Evolutionary conservation across 1,140 invertebrate genomes (phyloP), one percentile per base, ranked within the genome.

Genomic region (Saxidomus purpurata): DNA sequence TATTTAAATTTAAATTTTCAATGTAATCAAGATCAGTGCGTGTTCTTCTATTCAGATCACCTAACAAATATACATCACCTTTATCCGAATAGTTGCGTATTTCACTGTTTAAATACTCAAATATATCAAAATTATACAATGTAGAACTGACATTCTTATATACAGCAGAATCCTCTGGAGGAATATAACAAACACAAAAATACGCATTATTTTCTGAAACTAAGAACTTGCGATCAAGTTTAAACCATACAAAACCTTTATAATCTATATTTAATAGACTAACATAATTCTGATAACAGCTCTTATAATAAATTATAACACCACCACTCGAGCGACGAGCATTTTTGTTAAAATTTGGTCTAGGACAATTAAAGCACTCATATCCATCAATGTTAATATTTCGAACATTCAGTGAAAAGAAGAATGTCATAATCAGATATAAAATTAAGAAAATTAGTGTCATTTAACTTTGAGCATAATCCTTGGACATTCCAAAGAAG

Each of bases 401-500:
- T 71, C 83, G 67, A 85, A 34, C 67, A 55, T 76, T 85, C 83
- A 74, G 36, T 85, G 34, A 85, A 85, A 11, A 85, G 22, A 43
- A 85, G 22, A 34, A 85, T 13, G 43, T 85, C 83, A 76, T 17
- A 85, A n/a, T 52, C 43, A 85, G 36, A 71, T 17, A 85, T 31
- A 85, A 74, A 76, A 25, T 71, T 74, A 19, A 76, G 28, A 74
- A 85, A 85, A 76, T 85, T 69, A 74, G 31, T 31, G 49, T 85
- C 83, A 9, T 76, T 15, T 47, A 85, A 13, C 55, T 76, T 71
- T n/a, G 69, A 74, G 49, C 15, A 0, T 11, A 85, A 28, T 31
- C 83, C 83, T 28, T 85, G 83, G 0, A 85, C 83, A 76, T 85
- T 85, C 83, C 83, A 85, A n/a, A 69, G 55, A 19, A 76, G 34